Evolutionary conservation across 2,797 vertebrate species (phyloP), one percentile per base, ranked within the genome.

Genomic region (Lepus townsendii): DNA sequence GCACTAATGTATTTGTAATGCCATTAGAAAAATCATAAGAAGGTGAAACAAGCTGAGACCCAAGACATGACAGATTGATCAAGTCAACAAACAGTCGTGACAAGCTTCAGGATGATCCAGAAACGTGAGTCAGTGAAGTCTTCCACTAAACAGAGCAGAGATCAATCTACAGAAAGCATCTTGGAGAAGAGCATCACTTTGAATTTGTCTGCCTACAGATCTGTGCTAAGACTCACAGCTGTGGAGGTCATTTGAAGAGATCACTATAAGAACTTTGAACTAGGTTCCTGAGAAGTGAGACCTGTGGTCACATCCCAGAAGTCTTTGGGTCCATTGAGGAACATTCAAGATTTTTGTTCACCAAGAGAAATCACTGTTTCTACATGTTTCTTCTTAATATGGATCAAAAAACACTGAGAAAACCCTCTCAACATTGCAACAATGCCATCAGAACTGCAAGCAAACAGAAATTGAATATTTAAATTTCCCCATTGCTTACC

Each of bases 401-500:
- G 2, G 35, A 22, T 79, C 89, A 83, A 89, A 27, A 27, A 83
- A 79, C 16, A 83, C 35, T 66, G 22, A 91, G 24, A 93, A 93
- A 68, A 71, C 5, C 68, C 12, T 32, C 7, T 12, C 19, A 35
- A 68, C 82, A 72, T 42, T 35, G 42, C 71, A 87, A 77, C 1
- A 19, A 50, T 5, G 24, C 20, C 12, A 4, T 69, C 32, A 52
- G 77, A 26, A 78, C 0, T 1, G 50, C 42, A 8, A 93, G 17
- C 20, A 68, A 69, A 72, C 7, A 42, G 20, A 63, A 5, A 65
- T 12, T 30, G 8, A 65, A 79, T 57, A 17, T 27, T 24, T 35
- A 71, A 27, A 76, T 68, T 77, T 50, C 1, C 8, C 12, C 16
- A 7, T 62, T 66, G 20, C 24, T 88, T 85, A 4, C 1, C 50